Base-by-base conservation (phyloP, 2,113 vertebrate species). In the Leptocoma aspasia region DNA sequence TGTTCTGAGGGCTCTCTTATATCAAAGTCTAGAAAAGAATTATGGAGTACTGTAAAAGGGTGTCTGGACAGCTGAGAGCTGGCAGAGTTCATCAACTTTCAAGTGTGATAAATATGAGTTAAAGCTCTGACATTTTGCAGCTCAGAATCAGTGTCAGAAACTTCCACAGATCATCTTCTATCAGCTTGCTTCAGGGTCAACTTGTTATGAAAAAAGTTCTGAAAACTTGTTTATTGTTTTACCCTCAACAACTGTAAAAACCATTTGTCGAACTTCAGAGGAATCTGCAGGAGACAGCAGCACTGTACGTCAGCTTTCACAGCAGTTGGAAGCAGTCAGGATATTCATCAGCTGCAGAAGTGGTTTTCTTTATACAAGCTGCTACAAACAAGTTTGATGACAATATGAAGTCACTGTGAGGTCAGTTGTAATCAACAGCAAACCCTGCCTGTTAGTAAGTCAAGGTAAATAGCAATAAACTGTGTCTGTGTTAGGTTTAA, bases 381-480 rank as follows among this genome's bases (percentile, higher is more conserved):
- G 78, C 63, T 83, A 52, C 59, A 77, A 85, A 77, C 44, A 70
- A 66, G 30, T 75, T 37, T 88, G 63, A 90, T 90, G 83, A 73
- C 59, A 85, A 33, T 75, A 71, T 69, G 76, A 94, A 90, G 82
- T 91, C 73, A 85, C 35, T 59, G 21, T 73, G 44, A 95, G 63
- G 63, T 88, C 92, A 92, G 31, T 53, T 21, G 20, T 57, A 72
- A 80, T 76, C 16, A 0, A 45, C 31, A 82, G 78, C 22, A 71
- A 95, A 53, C 0, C 6, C 27, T 82, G 50, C 8, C n/a, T 76
- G 16, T 52, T 71, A 80, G 61, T 81, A 70, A 90, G 44, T 90
- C 47, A 86, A 93, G 90, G 64, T 95, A 95, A 96, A 95, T 42
- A 90, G 54, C 50, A 85, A 82, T 92, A 69, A 87, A 65, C 39